Percentiles rank a stretch among this genome's conserved stretches.
Evolutionary conservation across 2,113 vertebrate genomes (phyloP).

Genomic region (Rhynchopsitta pachyrhyncha): DNA sequence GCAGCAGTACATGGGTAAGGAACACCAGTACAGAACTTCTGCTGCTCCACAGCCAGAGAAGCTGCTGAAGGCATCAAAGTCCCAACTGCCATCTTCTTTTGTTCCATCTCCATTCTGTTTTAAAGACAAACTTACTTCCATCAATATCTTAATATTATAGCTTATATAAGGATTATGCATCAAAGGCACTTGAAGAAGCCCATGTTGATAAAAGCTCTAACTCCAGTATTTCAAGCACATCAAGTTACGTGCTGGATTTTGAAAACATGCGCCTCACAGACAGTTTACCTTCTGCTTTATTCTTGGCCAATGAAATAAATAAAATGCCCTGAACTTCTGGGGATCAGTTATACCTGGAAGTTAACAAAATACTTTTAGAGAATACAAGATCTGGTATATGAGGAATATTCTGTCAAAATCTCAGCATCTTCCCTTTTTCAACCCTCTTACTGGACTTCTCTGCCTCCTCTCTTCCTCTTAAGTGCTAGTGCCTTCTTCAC

Average conservation of each 20-base stretch:
- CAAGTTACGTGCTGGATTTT: not conserved
- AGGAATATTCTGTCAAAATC: not conserved
- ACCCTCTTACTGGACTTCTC: not conserved
- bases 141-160: not conserved
- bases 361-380: not conserved
- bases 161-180: not conserved
- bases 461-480: not conserved
- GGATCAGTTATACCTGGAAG: not conserved
- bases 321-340: not conserved
- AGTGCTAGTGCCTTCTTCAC: not conserved
- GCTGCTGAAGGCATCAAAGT: not conserved
- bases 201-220: not conserved
- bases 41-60: not conserved
- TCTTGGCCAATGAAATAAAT: not conserved
- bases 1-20: accelerated
- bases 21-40: not conserved
- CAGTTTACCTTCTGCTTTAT: not conserved
- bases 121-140: not conserved
- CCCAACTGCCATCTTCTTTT: not conserved
- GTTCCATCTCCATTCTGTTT: not conserved
- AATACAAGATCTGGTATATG: not conserved
- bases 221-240: not conserved
- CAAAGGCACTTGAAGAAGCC: not conserved
- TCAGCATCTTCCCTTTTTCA: not conserved
- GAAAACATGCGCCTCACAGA: not conserved